Evolutionary conservation across 2,113 vertebrate species (phyloP), one percentile per base, ranked within the genome.

Genomic region (Leptocoma aspasia): DNA sequence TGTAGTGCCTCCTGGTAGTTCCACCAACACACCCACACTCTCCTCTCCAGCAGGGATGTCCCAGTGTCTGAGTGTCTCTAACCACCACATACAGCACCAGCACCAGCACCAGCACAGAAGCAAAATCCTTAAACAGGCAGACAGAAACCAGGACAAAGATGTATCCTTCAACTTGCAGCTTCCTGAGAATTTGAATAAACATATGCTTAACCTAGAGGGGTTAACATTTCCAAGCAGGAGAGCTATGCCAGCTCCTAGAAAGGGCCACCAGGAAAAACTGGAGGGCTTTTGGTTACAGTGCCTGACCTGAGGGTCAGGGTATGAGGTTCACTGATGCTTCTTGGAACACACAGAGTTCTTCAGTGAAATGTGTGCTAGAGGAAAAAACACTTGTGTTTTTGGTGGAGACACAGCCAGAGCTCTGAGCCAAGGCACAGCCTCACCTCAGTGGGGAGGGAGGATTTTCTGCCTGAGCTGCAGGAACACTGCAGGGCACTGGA

Each of bases 11-110:
- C 79, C 82, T 39, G 61, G 47, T 83, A 30, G 42, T 78, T 93
- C 83, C 91, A 73, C 75, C 91, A 85, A 33, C 42, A 95, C 83
- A 68, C 92, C 92, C 92, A 95, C 92, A 35, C 41, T 42, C 37
- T 89, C 42, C 73, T 82, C 81, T 81, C 35, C 35, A 54, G 83
- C 70, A 73, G 0, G 59, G 93, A 79, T 85, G 89, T 70, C 78
- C 80, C 95, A 82, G 70, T 27, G 53, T 23, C 84, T 79, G 60
- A 47, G 30, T 13, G 37, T 44, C 57, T 92, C 89, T 65, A 89
- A 91, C 31, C 77, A 93, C 35, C 57, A 81, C 54, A 50, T 0
- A 35, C 60, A 80, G 60, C 57, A 87, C 20, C 54, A 94, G 73
- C 57, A 87, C 20, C 54, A 94, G 73, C 50, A 82, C 53, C 50